Evolutionary conservation across 2,797 vertebrate genomes (phyloP).

Genomic region (Acanthopagrus latus): DNA sequence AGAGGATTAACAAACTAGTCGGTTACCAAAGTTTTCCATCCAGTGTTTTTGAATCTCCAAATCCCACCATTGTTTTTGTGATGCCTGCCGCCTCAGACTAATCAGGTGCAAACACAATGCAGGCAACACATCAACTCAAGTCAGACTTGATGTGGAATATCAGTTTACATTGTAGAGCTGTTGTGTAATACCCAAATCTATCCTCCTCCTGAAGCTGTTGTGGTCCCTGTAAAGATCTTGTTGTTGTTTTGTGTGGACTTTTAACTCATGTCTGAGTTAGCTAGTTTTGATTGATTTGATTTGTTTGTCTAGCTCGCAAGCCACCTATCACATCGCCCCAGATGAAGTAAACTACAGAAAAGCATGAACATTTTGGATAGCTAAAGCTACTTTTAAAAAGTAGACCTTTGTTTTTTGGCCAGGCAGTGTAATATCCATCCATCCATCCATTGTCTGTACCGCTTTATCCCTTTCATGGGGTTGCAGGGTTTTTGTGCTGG

Average conservation of each 20-base stretch:
- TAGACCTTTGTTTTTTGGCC: too few species aligned
- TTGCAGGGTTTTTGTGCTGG: too few species aligned
- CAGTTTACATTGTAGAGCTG: neutral
- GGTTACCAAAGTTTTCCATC: conserved; percentile 2
- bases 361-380: too few species aligned
- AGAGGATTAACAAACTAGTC: conserved; percentile 32
- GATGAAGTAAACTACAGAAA: too few species aligned
- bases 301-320: too few species aligned
- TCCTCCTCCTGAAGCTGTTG: neutral
- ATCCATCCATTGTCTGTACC: too few species aligned
- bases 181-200: neutral
- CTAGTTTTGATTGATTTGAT: too few species aligned
- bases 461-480: too few species aligned
- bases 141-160: too few species aligned
- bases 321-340: too few species aligned
- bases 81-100: neutral
- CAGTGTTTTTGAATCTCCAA: neutral
- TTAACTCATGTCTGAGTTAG: neutral
- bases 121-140: neutral
- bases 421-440: too few species aligned
- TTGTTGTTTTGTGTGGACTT: neutral
- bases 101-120: conserved; percentile 1
- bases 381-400: too few species aligned
- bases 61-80: neutral
- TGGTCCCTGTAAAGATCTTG: neutral